Evolutionary conservation across 2,797 vertebrate genomes (phyloP).

Genomic region (Mus spretus): DNA sequence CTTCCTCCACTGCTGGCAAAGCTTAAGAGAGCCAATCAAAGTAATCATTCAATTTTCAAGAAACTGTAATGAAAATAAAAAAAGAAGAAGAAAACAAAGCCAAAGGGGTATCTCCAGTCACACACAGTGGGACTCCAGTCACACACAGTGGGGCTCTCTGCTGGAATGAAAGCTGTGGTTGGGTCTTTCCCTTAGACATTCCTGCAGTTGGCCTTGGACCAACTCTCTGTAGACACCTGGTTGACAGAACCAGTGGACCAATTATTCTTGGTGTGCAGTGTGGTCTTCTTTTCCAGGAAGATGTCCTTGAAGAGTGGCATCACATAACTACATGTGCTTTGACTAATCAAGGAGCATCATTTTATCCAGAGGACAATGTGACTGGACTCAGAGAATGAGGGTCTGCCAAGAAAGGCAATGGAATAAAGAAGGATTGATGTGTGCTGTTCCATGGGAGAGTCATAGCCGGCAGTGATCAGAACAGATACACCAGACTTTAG

Average conservation of each 20-base stretch:
- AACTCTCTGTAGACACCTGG: background rate
- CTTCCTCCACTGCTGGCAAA: background rate
- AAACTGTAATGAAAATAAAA: background rate
- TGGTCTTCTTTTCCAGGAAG: background rate
- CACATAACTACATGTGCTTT: background rate
- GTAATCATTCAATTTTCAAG: background rate
- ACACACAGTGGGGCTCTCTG: background rate
- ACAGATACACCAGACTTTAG: background rate
- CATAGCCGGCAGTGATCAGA: background rate
- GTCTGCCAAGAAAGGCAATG: background rate
- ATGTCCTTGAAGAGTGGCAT: background rate
- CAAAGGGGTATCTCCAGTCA: background rate
- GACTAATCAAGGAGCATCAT: background rate
- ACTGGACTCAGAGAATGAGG: background rate
- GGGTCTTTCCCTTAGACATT: background rate
- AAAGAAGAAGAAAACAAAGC: background rate
- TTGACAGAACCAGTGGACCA: background rate
- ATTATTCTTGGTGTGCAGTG: background rate
- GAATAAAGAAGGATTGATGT: background rate
- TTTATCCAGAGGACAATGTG: constrained; percentile 24
- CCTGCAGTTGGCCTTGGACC: background rate
- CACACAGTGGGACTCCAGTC: background rate
- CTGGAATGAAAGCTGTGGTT: background rate
- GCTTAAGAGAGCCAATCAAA: background rate
- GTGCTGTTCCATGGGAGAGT: background rate